A percentile compares a stretch with the other conserved stretches of the same genome.
Conservation (phyloP, 2,797 vertebrate species). For the Oreochromis mossambicus region DNA sequence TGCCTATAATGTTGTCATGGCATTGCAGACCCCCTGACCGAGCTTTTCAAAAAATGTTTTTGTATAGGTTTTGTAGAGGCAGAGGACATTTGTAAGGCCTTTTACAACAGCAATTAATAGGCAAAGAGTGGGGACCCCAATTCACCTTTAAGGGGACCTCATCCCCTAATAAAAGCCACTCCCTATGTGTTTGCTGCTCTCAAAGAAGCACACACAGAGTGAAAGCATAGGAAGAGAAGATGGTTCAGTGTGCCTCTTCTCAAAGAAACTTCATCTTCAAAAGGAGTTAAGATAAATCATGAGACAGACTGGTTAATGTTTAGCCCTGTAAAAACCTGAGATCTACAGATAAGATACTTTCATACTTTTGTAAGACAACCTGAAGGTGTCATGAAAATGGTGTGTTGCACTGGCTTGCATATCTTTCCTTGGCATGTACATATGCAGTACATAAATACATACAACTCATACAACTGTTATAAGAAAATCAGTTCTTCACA, state of each 20-base stretch:
- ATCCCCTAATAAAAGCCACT: slow-evolving; percentile 31
- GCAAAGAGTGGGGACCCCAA: slow-evolving; percentile 32
- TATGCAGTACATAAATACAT: background rate
- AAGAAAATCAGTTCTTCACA: background rate
- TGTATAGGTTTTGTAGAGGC: slow-evolving; percentile 39
- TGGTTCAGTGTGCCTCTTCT: background rate
- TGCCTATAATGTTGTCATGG: slow-evolving; percentile 58
- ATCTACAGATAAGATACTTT: slow-evolving; percentile 8
- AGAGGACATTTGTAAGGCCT: slow-evolving; percentile 13
- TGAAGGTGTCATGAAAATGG: background rate
- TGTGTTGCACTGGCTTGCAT: background rate
- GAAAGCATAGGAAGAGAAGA: background rate
- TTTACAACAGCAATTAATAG: slow-evolving; percentile 63
- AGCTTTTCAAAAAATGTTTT: slow-evolving; percentile 56
- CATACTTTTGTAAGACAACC: slow-evolving; percentile 9
- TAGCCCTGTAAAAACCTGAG: slow-evolving; percentile 31
- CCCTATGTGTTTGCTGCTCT: slow-evolving; percentile 19
- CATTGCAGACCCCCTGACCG: slow-evolving; percentile 37
- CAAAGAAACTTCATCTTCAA: background rate
- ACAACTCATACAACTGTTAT: background rate
- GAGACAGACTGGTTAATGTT: slow-evolving; percentile 34
- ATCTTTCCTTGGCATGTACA: background rate
- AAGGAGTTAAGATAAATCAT: background rate
- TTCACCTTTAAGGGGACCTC: slow-evolving; percentile 47
- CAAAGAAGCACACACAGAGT: slow-evolving; percentile 3